Evolutionary conservation across 2,888 invertebrate species (phyloP).

Genomic region (Lydus trimaculatus): DNA sequence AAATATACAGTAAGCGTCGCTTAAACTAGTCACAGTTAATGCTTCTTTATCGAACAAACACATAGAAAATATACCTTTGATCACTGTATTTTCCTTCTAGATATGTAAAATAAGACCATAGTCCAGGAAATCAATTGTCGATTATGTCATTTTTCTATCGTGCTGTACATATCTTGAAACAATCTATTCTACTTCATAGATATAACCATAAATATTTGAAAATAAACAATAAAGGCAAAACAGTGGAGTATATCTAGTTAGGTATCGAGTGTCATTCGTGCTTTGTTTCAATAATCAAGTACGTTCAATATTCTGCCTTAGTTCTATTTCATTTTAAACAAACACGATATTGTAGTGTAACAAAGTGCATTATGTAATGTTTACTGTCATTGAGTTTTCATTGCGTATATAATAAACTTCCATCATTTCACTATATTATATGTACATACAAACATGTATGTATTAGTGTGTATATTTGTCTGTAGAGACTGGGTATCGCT

Average conservation of each 20-base stretch:
- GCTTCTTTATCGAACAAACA: neutral
- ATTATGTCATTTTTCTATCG: too few relatives aligned
- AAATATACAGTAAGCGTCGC: neutral
- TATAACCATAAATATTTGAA: neutral
- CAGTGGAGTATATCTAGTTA: neutral
- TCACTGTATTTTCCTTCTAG: too few relatives aligned
- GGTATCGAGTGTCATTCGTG: neutral
- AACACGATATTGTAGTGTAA: conserved; percentile 17
- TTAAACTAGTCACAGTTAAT: neutral
- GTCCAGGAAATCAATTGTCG: too few relatives aligned
- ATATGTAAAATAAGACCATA: too few relatives aligned
- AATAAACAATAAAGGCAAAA: neutral
- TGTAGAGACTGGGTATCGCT: neutral
- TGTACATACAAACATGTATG: too few relatives aligned
- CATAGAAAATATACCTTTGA: too few relatives aligned
- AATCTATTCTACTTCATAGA: neutral
- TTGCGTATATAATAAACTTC: conserved; percentile 14
- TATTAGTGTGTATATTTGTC: conserved; percentile 1
- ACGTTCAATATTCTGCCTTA: conserved; percentile 15
- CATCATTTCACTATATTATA: conserved; percentile 8
- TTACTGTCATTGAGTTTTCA: conserved; percentile 24
- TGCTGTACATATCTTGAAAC: neutral
- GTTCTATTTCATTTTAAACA: conserved; percentile 17
- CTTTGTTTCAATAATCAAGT: neutral
- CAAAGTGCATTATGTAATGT: conserved; percentile 23